These are phyloP conservation scores for Balaeniceps rex DNA, from an alignment of 2,113 vertebrate species.

Conservation along the genomic window DNA sequence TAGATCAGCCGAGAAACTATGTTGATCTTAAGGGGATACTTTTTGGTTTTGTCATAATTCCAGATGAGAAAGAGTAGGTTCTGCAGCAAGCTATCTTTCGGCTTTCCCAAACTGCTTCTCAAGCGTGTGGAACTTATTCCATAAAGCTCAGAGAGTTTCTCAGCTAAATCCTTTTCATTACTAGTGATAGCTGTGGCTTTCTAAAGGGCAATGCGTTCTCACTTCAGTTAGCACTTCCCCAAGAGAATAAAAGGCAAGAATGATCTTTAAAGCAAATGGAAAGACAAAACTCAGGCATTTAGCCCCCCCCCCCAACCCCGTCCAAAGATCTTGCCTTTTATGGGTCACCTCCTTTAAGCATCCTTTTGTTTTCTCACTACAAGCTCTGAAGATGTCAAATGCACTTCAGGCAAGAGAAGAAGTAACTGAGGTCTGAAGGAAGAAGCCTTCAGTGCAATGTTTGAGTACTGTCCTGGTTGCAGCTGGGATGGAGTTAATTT, in stretches of 20 bases:
- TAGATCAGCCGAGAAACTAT: background rate
- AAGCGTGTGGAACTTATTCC: background rate
- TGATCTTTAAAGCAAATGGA: background rate
- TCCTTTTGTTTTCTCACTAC: background rate
- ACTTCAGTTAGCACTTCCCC: background rate
- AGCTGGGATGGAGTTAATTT: too few relatives aligned
- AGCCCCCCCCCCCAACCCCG: too few relatives aligned
- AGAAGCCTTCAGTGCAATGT: background rate
- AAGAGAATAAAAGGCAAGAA: background rate
- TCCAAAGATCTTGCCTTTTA: background rate
- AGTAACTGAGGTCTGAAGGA: background rate
- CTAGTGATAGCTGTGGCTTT: background rate
- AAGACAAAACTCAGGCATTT: slow-evolving; percentile 9
- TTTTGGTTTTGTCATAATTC: background rate
- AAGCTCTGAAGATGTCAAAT: background rate
- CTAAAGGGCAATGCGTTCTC: background rate
- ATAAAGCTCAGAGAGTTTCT: background rate
- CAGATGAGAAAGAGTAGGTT: background rate
- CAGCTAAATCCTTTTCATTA: background rate
- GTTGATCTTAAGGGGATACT: background rate
- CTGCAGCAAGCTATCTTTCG: background rate
- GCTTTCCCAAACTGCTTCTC: background rate
- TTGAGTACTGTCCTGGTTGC: background rate
- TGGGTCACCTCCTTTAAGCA: background rate
- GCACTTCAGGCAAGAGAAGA: background rate